Percentiles rank a stretch among this genome's conserved stretches.
Evolutionary conservation across 2,888 invertebrate genomes (phyloP).

Genomic region (Drosophila macrospina): DNA sequence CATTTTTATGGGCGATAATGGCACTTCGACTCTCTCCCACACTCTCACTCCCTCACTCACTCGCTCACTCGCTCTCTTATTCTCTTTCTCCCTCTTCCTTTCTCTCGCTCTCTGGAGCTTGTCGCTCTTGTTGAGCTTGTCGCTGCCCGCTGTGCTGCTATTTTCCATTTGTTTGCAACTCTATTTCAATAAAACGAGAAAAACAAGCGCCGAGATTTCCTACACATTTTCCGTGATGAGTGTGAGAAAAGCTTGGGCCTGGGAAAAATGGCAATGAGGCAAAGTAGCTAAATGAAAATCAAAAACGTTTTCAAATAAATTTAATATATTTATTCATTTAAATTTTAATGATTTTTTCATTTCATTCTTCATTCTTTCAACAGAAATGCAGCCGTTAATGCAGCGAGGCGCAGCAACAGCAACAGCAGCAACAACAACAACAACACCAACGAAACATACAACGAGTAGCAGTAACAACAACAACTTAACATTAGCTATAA

Average conservation of each 20-base stretch:
- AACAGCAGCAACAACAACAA: conserved; percentile 21
- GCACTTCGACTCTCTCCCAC: not conserved
- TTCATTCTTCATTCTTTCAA: conserved; percentile 2
- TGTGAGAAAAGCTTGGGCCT: conserved; percentile 46
- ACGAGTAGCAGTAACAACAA: conserved; percentile 43
- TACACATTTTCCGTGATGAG: conserved; percentile 18
- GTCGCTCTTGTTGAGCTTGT: not conserved
- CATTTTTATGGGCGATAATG: conserved; percentile 62
- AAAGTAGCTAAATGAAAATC: not conserved
- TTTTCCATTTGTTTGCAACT: conserved; percentile 50
- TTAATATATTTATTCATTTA: conserved; percentile 1
- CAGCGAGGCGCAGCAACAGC: conserved; percentile 41
- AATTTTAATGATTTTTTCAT: not conserved
- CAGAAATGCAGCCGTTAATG: conserved; percentile 59
- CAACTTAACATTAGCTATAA: conserved; percentile 29
- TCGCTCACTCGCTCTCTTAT: not conserved
- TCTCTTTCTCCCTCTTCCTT: not conserved
- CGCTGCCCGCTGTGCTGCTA: conserved; percentile 24
- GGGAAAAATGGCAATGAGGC: conserved; percentile 24
- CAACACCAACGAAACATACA: conserved; percentile 44
- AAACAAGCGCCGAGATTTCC: conserved; percentile 28
- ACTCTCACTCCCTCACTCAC: not conserved
- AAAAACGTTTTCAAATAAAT: conserved; percentile 4
- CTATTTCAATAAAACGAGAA: conserved; percentile 31
- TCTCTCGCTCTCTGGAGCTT: not conserved